Percentiles rank a stretch among this genome's conserved stretches.
phyloP scores from a whole-genome alignment of 2,888 invertebrate genomes.

The Erebia aethiops region DNA sequence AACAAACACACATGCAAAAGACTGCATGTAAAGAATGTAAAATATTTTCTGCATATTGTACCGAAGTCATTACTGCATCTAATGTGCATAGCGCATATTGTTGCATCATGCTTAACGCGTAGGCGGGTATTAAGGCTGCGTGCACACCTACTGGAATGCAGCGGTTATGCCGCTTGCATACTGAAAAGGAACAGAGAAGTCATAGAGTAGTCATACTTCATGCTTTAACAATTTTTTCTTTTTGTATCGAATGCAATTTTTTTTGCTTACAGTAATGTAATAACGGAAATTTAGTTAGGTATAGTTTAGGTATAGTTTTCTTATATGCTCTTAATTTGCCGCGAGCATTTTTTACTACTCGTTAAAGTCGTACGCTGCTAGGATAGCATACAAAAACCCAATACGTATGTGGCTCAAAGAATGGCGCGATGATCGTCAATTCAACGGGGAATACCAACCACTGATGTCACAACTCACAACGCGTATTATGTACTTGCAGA shows the following conservation, averaged over 20 bases:
- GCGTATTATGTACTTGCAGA: neutral
- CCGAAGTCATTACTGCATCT: slow-evolving; percentile 15
- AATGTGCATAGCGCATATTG: slow-evolving; percentile 38
- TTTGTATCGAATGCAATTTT: no score
- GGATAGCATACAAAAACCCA: neutral
- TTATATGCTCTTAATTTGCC: no score
- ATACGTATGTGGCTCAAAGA: slow-evolving; percentile 28
- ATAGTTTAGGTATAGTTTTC: no score
- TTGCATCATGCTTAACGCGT: slow-evolving; percentile 42
- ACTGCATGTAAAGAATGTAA: slow-evolving; percentile 13
- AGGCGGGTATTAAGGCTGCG: slow-evolving; percentile 41
- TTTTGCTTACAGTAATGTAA: no score
- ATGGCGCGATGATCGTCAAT: slow-evolving; percentile 22
- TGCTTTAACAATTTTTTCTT: no score
- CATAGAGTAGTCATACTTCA: neutral
- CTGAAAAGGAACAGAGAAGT: slow-evolving; percentile 5
- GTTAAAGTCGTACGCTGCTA: neutral
- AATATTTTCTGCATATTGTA: slow-evolving; percentile 10
- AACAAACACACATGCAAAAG: no score
- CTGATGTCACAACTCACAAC: slow-evolving; percentile 30
- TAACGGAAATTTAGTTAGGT: no score
- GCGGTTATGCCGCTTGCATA: neutral
- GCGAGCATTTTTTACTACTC: neutral
- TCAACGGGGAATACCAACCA: slow-evolving; percentile 33
- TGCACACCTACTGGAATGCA: slow-evolving; percentile 22